These are phyloP conservation scores for Teleogryllus occipitalis DNA, from an alignment of 1,140 invertebrate species.

Conservation along the genomic window DNA sequence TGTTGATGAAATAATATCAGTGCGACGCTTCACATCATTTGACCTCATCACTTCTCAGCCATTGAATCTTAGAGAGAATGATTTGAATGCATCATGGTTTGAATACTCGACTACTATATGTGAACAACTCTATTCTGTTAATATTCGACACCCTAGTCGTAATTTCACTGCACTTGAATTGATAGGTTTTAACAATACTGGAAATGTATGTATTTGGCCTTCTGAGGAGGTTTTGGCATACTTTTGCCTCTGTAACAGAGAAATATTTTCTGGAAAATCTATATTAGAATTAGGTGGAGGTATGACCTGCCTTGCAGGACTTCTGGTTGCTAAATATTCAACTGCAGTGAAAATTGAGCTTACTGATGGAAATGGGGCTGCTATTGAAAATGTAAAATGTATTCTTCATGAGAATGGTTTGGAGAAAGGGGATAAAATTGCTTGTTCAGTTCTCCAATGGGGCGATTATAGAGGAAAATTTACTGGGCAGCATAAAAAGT, in stretches of 20 bases:
- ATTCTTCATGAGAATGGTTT: slow-evolving; percentile 55
- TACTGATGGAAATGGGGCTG: slow-evolving; percentile 71
- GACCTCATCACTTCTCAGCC: slow-evolving; percentile 39
- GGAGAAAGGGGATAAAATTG: slow-evolving; percentile 29
- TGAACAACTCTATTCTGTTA: slow-evolving; percentile 38
- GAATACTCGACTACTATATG: slow-evolving; percentile 44
- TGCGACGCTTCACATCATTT: slow-evolving; percentile 48
- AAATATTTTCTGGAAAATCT: slow-evolving; percentile 53
- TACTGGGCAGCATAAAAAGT: slow-evolving; percentile 31
- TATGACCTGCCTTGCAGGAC: slow-evolving; percentile 74
- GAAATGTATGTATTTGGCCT: slow-evolving; percentile 86
- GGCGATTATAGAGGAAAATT: slow-evolving; percentile 22
- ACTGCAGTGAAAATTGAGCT: slow-evolving; percentile 49
- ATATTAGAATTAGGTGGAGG: slow-evolving; percentile 76
- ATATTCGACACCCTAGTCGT: slow-evolving; percentile 49
- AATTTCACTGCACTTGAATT: slow-evolving; percentile 59
- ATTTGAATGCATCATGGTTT: slow-evolving; percentile 36
- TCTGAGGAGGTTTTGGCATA: slow-evolving; percentile 77
- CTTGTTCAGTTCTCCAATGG: slow-evolving; percentile 43
- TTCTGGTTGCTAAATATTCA: slow-evolving; percentile 62
- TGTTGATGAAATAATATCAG: slow-evolving; percentile 35
- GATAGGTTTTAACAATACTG: slow-evolving; percentile 82
- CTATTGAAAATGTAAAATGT: slow-evolving; percentile 62
- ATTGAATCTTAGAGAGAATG: slow-evolving; percentile 26
- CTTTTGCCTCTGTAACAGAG: slow-evolving; percentile 57